Conservation (phyloP, 2,113 vertebrate species). For the Dipodomys merriami region DNA sequence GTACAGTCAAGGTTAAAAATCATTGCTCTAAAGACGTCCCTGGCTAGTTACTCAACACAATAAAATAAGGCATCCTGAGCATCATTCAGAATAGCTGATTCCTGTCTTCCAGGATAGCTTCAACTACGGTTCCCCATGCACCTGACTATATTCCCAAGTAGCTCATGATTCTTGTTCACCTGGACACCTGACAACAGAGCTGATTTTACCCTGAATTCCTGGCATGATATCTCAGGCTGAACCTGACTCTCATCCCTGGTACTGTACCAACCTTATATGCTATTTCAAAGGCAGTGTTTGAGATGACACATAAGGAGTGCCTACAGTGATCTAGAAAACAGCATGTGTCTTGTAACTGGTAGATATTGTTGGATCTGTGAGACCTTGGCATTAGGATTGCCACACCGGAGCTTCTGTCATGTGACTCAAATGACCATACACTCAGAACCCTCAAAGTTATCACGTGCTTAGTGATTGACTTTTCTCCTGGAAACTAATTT, state of each 20-base stretch:
- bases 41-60: background rate
- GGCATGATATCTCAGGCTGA: background rate
- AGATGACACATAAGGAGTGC: background rate
- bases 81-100: fast-evolving
- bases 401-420: background rate
- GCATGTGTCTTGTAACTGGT: background rate
- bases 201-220: background rate
- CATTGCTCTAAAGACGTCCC: background rate
- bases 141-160: background rate
- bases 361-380: background rate
- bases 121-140: background rate
- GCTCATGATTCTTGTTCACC: background rate
- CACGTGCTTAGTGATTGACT: background rate
- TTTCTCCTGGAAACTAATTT: background rate
- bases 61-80: background rate
- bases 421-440: background rate
- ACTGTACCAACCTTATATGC: background rate
- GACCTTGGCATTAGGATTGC: background rate
- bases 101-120: background rate
- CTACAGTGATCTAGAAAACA: background rate
- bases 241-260: background rate
- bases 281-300: constrained; percentile 32
- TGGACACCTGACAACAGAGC: background rate
- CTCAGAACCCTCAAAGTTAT: background rate
- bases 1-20: background rate